Percentiles rank a stretch among this genome's conserved stretches.
Evolutionary conservation across 1,140 invertebrate genomes (phyloP).

Genomic region (Aphaenogaster ashmeadi): DNA sequence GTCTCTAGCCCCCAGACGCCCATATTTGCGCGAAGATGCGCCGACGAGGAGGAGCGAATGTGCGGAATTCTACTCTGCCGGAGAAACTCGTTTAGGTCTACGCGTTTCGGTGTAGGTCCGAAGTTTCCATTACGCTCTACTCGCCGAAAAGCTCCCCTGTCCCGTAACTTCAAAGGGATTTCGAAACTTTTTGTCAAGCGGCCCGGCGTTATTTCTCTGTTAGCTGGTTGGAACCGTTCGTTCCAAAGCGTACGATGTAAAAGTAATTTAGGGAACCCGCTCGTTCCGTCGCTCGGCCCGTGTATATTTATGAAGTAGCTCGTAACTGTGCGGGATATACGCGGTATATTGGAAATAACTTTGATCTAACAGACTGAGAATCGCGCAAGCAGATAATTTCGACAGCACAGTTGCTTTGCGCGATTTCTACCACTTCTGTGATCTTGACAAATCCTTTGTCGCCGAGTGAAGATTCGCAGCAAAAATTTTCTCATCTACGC

Average conservation of each 20-base stretch:
- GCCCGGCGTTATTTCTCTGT: constrained; percentile 58
- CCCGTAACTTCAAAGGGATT: constrained; percentile 65
- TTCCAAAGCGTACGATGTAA: constrained; percentile 58
- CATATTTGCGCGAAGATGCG: constrained; percentile 44
- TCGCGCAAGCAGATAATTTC: constrained; percentile 39
- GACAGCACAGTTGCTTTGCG: not conserved
- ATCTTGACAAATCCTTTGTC: constrained; percentile 49
- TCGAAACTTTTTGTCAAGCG: constrained; percentile 62
- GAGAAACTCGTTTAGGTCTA: constrained; percentile 53
- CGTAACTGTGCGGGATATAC: constrained; percentile 15
- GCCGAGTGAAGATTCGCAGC: not conserved
- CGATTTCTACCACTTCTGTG: constrained; percentile 22
- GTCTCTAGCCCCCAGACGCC: constrained; percentile 6
- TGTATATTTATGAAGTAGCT: constrained; percentile 64
- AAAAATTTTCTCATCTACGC: not conserved
- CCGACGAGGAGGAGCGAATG: not conserved
- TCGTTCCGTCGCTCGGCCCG: constrained; percentile 21
- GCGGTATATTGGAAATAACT: constrained; percentile 60
- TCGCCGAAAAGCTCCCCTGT: constrained; percentile 47
- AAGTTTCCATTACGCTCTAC: constrained; percentile 44
- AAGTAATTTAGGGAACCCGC: constrained; percentile 59
- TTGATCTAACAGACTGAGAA: constrained; percentile 50
- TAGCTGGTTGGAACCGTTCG: constrained; percentile 48
- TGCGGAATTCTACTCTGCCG: constrained; percentile 17
- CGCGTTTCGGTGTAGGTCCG: constrained; percentile 41